Evolutionary conservation across 2,888 invertebrate genomes (phyloP).

Genomic region (Myopa tessellatipennis): DNA sequence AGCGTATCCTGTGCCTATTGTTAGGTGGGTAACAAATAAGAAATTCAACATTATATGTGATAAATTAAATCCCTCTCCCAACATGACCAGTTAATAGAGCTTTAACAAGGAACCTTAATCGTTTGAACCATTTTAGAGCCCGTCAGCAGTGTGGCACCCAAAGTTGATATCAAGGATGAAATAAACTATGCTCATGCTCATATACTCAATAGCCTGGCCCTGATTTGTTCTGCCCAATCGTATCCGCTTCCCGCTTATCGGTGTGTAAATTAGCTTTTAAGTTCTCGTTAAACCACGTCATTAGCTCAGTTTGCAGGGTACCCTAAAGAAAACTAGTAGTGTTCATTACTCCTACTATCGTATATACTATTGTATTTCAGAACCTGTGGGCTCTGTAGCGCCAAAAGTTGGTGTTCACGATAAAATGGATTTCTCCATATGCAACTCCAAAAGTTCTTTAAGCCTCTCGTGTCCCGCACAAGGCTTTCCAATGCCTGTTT

Average conservation of each 20-base stretch:
- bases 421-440: conserved; percentile 33
- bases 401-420: conserved; percentile 75
- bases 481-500: conserved; percentile 75
- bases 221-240: conserved; percentile 76
- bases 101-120: too few relatives aligned
- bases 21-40: conserved; percentile 70
- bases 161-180: conserved; percentile 78
- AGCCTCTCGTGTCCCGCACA: conserved; percentile 74
- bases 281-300: too few relatives aligned
- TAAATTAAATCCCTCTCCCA: too few relatives aligned
- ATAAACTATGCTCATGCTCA: conserved; percentile 70
- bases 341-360: neutral
- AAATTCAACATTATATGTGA: neutral
- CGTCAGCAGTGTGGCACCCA: conserved; percentile 71
- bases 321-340: neutral
- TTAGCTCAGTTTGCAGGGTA: too few relatives aligned
- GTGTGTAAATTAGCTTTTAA: conserved; percentile 37
- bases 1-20: conserved; percentile 78
- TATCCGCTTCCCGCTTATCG: conserved; percentile 54
- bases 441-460: conserved; percentile 68
- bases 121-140: conserved; percentile 64
- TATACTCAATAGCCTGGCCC: conserved; percentile 71
- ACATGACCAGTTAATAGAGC: too few relatives aligned
- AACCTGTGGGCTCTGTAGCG: conserved; percentile 77
- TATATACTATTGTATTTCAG: conserved; percentile 66